Conservation (phyloP, 2,888 invertebrate species). For the Brenthis hecate region DNA sequence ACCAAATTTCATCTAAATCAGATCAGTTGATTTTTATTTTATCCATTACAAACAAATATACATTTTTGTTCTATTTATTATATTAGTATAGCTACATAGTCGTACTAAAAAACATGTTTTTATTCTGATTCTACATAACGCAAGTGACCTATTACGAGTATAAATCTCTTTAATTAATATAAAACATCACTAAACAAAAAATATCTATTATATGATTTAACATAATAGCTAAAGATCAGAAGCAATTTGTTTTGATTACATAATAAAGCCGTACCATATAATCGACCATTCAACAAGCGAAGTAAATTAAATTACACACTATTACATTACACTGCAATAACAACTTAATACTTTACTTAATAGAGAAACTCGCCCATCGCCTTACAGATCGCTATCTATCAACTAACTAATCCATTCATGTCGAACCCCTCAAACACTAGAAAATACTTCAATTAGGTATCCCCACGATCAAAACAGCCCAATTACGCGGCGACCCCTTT, state of each 20-base stretch:
- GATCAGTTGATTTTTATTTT: not conserved
- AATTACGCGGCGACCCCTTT: constrained; percentile 73
- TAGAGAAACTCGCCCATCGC: constrained; percentile 43
- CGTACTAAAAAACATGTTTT: too few species aligned
- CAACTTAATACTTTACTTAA: constrained; percentile 39
- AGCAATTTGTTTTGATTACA: constrained; percentile 17
- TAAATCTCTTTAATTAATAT: not conserved
- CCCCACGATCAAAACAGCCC: constrained; percentile 73
- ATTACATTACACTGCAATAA: constrained; percentile 27
- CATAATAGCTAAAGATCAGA: not conserved
- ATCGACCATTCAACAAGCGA: constrained; percentile 31
- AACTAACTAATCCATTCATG: constrained; percentile 75
- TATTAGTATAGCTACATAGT: too few species aligned
- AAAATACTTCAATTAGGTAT: constrained; percentile 74
- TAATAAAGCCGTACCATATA: constrained; percentile 11
- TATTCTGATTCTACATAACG: not conserved
- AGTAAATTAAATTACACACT: constrained; percentile 33
- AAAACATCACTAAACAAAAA: not conserved
- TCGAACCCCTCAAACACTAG: constrained; percentile 67
- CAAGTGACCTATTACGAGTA: not conserved
- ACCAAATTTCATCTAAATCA: not conserved
- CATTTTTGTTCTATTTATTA: too few species aligned
- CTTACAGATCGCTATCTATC: constrained; percentile 65
- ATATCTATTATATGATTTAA: not conserved
- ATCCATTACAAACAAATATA: not conserved